Base-by-base conservation (phyloP, 2,888 invertebrate genomes). In the Opisthograptis luteolata region DNA sequence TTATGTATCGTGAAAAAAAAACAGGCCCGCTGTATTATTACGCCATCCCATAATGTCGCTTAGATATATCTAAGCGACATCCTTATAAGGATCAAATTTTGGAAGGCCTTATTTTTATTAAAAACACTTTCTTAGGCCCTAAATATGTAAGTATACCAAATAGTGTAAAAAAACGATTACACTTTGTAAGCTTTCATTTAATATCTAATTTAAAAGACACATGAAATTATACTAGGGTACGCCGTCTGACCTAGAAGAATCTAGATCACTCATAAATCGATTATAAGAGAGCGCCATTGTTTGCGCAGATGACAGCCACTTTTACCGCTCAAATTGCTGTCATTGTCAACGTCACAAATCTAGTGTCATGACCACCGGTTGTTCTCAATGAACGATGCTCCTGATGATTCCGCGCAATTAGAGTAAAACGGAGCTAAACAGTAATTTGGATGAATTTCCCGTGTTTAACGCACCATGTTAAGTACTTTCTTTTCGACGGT, bases 391-490 rank as follows among this genome's bases (percentile, higher is more conserved):
- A 68, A 22, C 8, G 65, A 69, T 69, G 70, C 68, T 78, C 78
- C 76, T 75, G 80, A 81, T 79, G 81, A 83, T 71, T 76, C 75
- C 60, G 62, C 62, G 76, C 81, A 88, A 87, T 89, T 84, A 86
- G 84, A 87, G 80, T 86, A 84, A 86, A 85, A 84, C 82, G 82
- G 64, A 71, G 69, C 78, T 81, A 81, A 86, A 81, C 76, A 77
- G 83, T 81, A 81, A 85, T 88, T 85, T 84, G 72, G 77, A 66
- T 70, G 71, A 81, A 79, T 85, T 82, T 81, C 77, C 79, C 78
- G 81, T 82, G 83, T 76, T 87, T 82, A 87, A 84, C 79, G 76
- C 78, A 71, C 76, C 79, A 79, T 84, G 74, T 76, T 75, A n/a
- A n/a, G n/a, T n/a, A 82, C 87, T 88, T 88, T 87, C 87, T 85